phyloP scores from a whole-genome alignment of 2,888 invertebrate genomes.

The Agrotis segetum region DNA sequence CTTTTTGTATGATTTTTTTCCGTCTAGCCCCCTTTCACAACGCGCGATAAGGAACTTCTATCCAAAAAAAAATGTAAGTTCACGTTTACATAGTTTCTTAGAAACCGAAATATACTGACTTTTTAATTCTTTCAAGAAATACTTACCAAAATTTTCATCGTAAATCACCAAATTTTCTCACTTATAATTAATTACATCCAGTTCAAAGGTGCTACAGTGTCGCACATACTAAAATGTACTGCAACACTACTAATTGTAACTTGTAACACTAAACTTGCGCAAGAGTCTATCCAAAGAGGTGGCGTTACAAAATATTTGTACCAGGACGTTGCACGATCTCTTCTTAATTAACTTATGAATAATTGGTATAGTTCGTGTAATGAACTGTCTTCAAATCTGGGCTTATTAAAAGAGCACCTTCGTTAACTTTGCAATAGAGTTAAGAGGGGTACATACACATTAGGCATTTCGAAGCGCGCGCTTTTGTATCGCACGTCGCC shows the following conservation, averaged over 20 bases:
- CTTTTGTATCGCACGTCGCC: too few species aligned
- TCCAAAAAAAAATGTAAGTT: too few species aligned
- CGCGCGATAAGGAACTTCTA: too few species aligned
- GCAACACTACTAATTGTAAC: conserved; percentile 41
- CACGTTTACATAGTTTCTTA: too few species aligned
- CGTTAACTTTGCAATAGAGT: not conserved
- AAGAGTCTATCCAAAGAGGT: conserved; percentile 27
- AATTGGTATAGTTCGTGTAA: conserved; percentile 45
- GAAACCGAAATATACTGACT: too few species aligned
- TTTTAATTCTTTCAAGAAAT: not conserved
- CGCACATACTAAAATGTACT: conserved; percentile 24
- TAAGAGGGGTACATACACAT: not conserved
- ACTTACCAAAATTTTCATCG: too few species aligned
- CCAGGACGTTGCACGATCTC: conserved; percentile 34
- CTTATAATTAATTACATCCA: conserved; percentile 41
- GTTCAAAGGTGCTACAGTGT: conserved; percentile 44
- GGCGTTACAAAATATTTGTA: conserved; percentile 46
- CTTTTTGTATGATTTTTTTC: too few species aligned
- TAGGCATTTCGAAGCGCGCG: not conserved
- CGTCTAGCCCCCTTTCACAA: too few species aligned
- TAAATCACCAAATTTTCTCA: not conserved
- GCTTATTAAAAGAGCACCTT: conserved; percentile 20
- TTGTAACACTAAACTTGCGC: conserved; percentile 24
- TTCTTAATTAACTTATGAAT: conserved; percentile 48
- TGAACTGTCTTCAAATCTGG: conserved; percentile 27